phyloP scores from a whole-genome alignment of 2,888 invertebrate genomes.

The Oligia fasciuncula region DNA sequence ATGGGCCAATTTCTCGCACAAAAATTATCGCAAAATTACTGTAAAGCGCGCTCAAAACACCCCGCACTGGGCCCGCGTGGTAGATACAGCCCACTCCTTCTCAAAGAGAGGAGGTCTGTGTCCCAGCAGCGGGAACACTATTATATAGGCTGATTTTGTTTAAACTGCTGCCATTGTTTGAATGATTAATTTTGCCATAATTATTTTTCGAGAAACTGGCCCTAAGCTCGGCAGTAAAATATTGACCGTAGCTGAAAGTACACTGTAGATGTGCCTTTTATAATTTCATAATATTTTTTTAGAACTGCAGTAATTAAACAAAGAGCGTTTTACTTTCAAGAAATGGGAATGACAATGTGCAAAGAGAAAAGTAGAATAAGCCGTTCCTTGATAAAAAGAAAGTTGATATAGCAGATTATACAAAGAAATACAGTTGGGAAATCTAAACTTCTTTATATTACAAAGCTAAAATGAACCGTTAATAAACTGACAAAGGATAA shows the following conservation, averaged over 20 bases:
- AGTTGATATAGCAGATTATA: conserved; percentile 20
- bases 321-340: background rate
- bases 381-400: conserved; percentile 20
- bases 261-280: no score
- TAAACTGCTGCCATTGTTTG: no score
- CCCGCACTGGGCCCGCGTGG: background rate
- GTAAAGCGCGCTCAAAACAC: background rate
- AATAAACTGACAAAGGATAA: conserved; percentile 60
- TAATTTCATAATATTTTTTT: background rate
- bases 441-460: conserved; percentile 46
- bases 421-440: conserved; percentile 39
- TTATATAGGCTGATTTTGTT: no score
- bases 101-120: background rate
- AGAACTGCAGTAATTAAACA: background rate
- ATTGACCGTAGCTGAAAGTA: background rate
- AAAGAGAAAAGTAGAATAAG: conserved; percentile 1
- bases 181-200: background rate
- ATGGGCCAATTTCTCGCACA: background rate
- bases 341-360: background rate
- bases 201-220: background rate
- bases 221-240: background rate
- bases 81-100: background rate
- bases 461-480: conserved; percentile 61
- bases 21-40: no score
- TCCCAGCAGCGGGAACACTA: background rate